Evolutionary conservation across 2,797 vertebrate genomes (phyloP), one percentile per base, ranked within the genome.

Genomic region (Enteromius radiatus): DNA sequence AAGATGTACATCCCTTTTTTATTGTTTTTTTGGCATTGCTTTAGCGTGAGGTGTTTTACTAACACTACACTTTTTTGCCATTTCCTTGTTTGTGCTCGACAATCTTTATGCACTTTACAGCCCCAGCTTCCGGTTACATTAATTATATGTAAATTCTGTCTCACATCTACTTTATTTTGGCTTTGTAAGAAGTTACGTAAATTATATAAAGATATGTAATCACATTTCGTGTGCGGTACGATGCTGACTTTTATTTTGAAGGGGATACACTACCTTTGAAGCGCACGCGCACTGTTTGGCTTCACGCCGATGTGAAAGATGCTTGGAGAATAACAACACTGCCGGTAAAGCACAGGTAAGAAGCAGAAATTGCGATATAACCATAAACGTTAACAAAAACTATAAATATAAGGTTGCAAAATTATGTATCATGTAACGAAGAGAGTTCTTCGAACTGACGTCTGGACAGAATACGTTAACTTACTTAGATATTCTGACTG

Each of bases 211-310:
- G 49, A n/a, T 7, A n/a, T 7, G 19, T 49, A 15, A 17, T 17
- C 1, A 9, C 12, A 5, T 47, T 5, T 12, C 2, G 10, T 11
- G 10, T 7, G 70, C 28, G 6, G 19, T 33, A 33, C 4, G 28
- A 54, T 7, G 1, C 23, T 3, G 74, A 83, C 87, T 36, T 84
- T 86, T 85, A 85, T 85, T 89, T 38, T 87, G 83, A 85, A 84
- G 64, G 28, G 17, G 8, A 56, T 7, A 0, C 0, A 0, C 12
- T 17, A 6, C 8, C 4, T 88, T 81, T 78, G 14, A 0, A 74
- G 4, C 4, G 5, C 15, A 0, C 0, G 47, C 4, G 5, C 21
- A 52, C 14, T 26, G 31, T 38, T 49, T 64, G 49, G 45, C 38
- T 56, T 3, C 63, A 65, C 31, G 26, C 4, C 19, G 56, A 63